Evolutionary conservation across 1,140 invertebrate species (phyloP).

Genomic region (Drosophila teissieri): DNA sequence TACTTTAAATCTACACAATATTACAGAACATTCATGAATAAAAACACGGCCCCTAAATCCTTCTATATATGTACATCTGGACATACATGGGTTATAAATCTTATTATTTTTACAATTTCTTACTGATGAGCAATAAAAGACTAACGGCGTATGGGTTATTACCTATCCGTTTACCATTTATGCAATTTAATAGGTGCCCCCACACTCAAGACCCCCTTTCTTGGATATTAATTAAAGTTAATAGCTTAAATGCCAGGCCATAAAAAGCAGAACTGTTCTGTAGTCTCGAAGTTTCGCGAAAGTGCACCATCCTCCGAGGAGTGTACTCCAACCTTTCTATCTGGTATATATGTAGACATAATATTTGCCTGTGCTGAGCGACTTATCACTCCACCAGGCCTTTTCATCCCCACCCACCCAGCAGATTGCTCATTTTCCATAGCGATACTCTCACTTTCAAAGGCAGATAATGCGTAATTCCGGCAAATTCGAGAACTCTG

Average conservation of each 20-base stretch:
- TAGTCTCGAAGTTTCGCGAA: slow-evolving; percentile 23
- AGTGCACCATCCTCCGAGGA: neutral
- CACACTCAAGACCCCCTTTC: neutral
- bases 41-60: too few relatives aligned
- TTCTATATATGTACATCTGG: too few relatives aligned
- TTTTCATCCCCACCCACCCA: neutral
- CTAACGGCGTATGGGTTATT: too few relatives aligned
- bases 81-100: too few relatives aligned
- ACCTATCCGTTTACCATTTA: neutral
- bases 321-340: neutral
- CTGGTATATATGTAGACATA: slow-evolving; percentile 12
- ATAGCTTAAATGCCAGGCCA: neutral
- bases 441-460: slow-evolving; percentile 48
- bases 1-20: too few relatives aligned
- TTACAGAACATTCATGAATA: too few relatives aligned
- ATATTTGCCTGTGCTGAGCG: slow-evolving; percentile 5
- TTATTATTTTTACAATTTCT: too few relatives aligned
- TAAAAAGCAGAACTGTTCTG: slow-evolving; percentile 2
- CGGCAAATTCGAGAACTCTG: slow-evolving; percentile 62
- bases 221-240: slow-evolving; percentile 4
- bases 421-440: slow-evolving; percentile 14
- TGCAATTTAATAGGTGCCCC: neutral
- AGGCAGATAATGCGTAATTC: slow-evolving; percentile 43
- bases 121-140: too few relatives aligned
- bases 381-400: slow-evolving; percentile 28